Conservation (phyloP, 2,113 vertebrate species). For the Varanus komodoensis region DNA sequence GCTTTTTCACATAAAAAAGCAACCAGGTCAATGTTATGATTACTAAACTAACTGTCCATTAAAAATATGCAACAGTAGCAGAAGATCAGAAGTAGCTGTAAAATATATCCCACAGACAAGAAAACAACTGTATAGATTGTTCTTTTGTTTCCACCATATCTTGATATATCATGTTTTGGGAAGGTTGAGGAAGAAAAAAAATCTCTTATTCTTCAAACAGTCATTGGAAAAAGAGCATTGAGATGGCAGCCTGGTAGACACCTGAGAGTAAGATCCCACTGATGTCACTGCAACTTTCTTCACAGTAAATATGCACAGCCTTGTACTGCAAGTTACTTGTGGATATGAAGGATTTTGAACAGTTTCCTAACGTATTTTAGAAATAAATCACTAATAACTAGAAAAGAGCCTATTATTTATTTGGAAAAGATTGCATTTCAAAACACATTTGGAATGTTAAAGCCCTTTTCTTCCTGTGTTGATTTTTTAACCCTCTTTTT, state of each 20-base stretch:
- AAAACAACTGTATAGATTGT: neutral
- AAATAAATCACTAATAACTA: neutral
- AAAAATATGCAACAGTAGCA: neutral
- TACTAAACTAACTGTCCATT: too few species aligned
- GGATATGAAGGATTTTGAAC: neutral
- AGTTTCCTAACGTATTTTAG: neutral
- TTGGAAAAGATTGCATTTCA: neutral
- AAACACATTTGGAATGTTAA: neutral
- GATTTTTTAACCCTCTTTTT: neutral
- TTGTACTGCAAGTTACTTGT: neutral
- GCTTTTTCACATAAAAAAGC: too few species aligned
- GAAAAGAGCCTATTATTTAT: neutral
- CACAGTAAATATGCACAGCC: too few species aligned
- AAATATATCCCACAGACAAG: neutral
- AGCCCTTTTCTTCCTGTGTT: neutral
- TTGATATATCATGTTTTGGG: neutral
- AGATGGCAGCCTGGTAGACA: neutral
- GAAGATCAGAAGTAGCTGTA: neutral
- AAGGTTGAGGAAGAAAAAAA: neutral
- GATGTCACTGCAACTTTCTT: too few species aligned
- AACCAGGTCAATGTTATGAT: too few species aligned
- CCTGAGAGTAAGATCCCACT: too few species aligned
- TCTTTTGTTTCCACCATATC: neutral
- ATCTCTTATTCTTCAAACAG: neutral
- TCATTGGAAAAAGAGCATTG: neutral